Evolutionary conservation across 92 coral and sea anemone genomes (phyloP).

Genomic region (Micromussa lordhowensis): DNA sequence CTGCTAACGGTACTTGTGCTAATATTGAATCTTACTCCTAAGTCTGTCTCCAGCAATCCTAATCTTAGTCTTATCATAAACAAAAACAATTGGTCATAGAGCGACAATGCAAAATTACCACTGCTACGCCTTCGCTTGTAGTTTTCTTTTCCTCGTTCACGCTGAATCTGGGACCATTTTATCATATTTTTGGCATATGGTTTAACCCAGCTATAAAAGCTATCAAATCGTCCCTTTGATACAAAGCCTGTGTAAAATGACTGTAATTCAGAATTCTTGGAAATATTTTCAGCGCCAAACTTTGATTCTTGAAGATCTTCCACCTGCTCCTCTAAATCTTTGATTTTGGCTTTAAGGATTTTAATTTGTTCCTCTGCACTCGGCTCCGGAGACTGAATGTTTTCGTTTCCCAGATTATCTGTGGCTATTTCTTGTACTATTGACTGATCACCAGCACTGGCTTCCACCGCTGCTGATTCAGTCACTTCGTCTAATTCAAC

Average conservation of each 20-base stretch:
- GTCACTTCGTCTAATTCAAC: constrained; percentile 45
- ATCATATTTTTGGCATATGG: constrained; percentile 41
- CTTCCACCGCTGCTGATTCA: constrained; percentile 43
- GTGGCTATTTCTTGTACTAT: constrained; percentile 17
- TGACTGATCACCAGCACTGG: constrained; percentile 36
- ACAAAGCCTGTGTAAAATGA: background rate
- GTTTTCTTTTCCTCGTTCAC: constrained; percentile 21
- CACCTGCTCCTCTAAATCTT: background rate
- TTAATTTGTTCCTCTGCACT: background rate
- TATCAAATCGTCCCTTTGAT: constrained; percentile 47
- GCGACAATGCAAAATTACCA: constrained; percentile 41
- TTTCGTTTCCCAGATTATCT: constrained; percentile 16
- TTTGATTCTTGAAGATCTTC: constrained; percentile 25
- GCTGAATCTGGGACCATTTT: constrained; percentile 53
- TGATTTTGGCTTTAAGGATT: too few species aligned
- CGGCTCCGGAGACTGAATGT: constrained; percentile 20
- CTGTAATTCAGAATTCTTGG: constrained; percentile 48
- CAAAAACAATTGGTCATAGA: constrained; percentile 43
- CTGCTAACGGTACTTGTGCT: too few species aligned
- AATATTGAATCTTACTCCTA: constrained; percentile 25
- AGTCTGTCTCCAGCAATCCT: constrained; percentile 43
- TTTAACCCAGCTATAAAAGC: constrained; percentile 34
- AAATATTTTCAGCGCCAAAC: constrained; percentile 54
- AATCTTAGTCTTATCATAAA: constrained; percentile 43
- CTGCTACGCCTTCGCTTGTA: constrained; percentile 36